Evolutionary conservation across 2,113 vertebrate genomes (phyloP).

Genomic region (Ptychochromis oligacanthus): DNA sequence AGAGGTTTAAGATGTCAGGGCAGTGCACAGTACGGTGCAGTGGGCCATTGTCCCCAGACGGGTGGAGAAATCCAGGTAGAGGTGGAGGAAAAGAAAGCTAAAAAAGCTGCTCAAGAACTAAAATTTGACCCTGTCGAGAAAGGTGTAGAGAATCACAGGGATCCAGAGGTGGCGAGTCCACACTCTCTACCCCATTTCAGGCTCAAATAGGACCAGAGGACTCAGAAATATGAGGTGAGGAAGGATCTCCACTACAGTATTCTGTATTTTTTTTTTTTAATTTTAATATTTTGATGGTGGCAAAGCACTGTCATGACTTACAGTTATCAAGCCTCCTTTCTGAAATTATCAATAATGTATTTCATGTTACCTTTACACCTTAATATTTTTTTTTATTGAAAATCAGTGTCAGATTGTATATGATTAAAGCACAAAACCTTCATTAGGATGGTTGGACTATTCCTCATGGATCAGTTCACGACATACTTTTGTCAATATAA

Average conservation of each 20-base stretch:
- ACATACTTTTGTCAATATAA: background rate
- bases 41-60: constrained; percentile 45
- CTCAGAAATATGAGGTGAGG: constrained; percentile 75
- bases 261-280: background rate
- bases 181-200: constrained; percentile 8
- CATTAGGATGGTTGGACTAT: background rate
- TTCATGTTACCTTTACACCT: background rate
- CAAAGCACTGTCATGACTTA: background rate
- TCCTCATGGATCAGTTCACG: fast-evolving
- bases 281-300: background rate
- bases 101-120: background rate
- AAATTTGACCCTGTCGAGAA: background rate
- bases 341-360: background rate
- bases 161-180: constrained; percentile 5
- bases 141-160: background rate
- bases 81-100: background rate
- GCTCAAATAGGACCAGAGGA: constrained; percentile 11
- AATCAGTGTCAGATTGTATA: background rate
- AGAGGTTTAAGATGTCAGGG: constrained; percentile 78
- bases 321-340: background rate
- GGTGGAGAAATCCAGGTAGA: constrained; percentile 30
- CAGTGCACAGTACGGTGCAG: constrained; percentile 4
- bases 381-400: background rate
- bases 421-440: background rate
- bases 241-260: background rate